A percentile compares a stretch with the other conserved stretches of the same genome.
phyloP scores from a whole-genome alignment of 53 echinoderm and acorn worm species.

The Pentamera pediparva region DNA sequence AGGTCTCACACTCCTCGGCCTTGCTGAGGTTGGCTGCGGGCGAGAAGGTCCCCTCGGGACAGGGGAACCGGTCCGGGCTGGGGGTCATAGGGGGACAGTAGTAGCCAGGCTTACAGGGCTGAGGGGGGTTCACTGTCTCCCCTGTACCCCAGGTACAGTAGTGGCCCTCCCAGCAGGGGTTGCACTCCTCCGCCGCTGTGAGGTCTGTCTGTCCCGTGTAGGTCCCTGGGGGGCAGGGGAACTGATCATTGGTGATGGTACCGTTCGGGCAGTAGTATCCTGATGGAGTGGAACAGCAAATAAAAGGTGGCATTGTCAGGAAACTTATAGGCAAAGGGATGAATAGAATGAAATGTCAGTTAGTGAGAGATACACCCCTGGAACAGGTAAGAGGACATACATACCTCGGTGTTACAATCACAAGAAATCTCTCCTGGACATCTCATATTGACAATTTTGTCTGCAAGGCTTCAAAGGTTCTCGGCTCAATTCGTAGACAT shows the following conservation, averaged over 20 bases:
- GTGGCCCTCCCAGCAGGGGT: slow-evolving; percentile 65
- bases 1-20: slow-evolving; percentile 65
- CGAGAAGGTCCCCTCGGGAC: slow-evolving; percentile 92
- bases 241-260: slow-evolving; percentile 91
- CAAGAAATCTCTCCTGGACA: no score
- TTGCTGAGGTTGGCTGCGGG: slow-evolving; percentile 62
- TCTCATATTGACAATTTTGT: no score
- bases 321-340: neutral
- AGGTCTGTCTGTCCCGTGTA: slow-evolving; percentile 75
- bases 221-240: slow-evolving; percentile 82
- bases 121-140: slow-evolving; percentile 83
- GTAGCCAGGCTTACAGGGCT: slow-evolving; percentile 93
- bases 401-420: neutral
- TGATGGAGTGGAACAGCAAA: slow-evolving; percentile 23
- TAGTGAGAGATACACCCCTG: no score
- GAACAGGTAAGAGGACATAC: no score
- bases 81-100: slow-evolving; percentile 95
- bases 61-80: slow-evolving; percentile 88
- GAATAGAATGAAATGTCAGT: neutral
- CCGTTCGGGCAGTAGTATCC: slow-evolving; percentile 97
- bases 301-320: neutral
- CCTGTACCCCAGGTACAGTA: slow-evolving; percentile 95
- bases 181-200: slow-evolving; percentile 77
- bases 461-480: no score
- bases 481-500: no score